Evolutionary conservation across 2,888 invertebrate genomes (phyloP).

Genomic region (Drosophila maculinotata): DNA sequence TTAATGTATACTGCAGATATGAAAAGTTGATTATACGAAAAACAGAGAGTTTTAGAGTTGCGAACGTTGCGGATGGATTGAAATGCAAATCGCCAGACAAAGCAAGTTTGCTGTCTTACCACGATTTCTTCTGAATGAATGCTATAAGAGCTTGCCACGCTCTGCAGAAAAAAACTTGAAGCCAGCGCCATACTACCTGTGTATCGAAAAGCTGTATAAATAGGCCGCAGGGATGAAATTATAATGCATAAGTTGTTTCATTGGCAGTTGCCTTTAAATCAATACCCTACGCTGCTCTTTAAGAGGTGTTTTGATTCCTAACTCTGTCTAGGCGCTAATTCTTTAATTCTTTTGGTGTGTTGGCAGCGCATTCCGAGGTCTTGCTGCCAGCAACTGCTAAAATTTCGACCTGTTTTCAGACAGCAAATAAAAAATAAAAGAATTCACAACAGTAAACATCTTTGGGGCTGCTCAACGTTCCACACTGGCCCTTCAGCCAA

Average conservation of each 20-base stretch:
- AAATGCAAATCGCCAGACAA: constrained; percentile 66
- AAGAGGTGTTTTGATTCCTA: constrained; percentile 5
- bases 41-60: constrained; percentile 26
- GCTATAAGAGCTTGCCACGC: constrained; percentile 8
- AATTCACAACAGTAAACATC: constrained; percentile 52
- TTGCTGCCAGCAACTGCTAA: constrained; percentile 16
- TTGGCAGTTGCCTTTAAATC: constrained; percentile 74
- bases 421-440: constrained; percentile 40
- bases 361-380: constrained; percentile 23
- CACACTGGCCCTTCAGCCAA: constrained; percentile 38
- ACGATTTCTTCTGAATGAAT: constrained; percentile 55
- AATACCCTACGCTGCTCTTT: constrained; percentile 18
- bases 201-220: constrained; percentile 55
- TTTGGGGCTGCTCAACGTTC: constrained; percentile 27
- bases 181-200: constrained; percentile 43
- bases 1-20: constrained; percentile 85
- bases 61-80: constrained; percentile 24
- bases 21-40: constrained; percentile 83
- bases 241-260: constrained; percentile 80
- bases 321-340: neutral
- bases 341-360: neutral
- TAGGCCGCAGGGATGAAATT: constrained; percentile 78
- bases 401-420: constrained; percentile 47
- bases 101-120: constrained; percentile 12
- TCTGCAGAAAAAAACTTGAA: constrained; percentile 1